Conservation (phyloP, 2,113 vertebrate species). For the Ovis aries region DNA sequence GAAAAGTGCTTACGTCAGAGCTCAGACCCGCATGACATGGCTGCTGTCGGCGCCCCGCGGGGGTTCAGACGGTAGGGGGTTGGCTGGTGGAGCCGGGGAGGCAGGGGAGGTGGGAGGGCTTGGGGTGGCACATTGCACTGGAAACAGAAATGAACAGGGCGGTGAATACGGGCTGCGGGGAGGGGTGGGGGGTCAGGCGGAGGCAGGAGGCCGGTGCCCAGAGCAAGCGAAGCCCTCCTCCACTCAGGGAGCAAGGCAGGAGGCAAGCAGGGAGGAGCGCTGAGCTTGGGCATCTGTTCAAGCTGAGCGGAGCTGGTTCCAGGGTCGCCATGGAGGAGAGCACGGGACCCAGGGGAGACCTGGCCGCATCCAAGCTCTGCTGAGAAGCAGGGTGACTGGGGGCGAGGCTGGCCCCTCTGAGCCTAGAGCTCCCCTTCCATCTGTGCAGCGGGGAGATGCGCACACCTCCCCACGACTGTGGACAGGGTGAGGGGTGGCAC, state of each 20-base stretch:
- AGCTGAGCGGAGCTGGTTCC: background rate
- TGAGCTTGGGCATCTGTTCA: background rate
- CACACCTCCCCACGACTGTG: background rate
- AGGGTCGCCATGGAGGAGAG: accelerated
- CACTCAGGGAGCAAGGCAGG: background rate
- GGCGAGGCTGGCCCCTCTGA: background rate
- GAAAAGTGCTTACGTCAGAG: conserved; percentile 89
- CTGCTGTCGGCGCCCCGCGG: conserved; percentile 83
- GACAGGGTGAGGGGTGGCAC: background rate
- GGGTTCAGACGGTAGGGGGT: conserved; percentile 85
- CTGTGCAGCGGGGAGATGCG: background rate
- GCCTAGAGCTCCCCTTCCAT: background rate
- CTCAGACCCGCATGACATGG: conserved; percentile 94
- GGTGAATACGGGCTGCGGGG: conserved; percentile 49
- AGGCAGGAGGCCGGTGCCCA: background rate
- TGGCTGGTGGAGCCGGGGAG: conserved; percentile 87
- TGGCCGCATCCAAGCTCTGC: background rate
- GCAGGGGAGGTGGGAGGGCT: conserved; percentile 90
- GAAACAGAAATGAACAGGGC: conserved; percentile 82
- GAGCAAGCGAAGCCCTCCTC: conserved; percentile 45
- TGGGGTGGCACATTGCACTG: conserved; percentile 89
- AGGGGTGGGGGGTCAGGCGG: no score
- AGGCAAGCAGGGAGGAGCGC: conserved; percentile 34
- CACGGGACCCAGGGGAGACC: background rate
- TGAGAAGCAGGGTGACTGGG: background rate